Base-by-base conservation (phyloP, 2,888 invertebrate genomes). In the Netelia inedita region DNA sequence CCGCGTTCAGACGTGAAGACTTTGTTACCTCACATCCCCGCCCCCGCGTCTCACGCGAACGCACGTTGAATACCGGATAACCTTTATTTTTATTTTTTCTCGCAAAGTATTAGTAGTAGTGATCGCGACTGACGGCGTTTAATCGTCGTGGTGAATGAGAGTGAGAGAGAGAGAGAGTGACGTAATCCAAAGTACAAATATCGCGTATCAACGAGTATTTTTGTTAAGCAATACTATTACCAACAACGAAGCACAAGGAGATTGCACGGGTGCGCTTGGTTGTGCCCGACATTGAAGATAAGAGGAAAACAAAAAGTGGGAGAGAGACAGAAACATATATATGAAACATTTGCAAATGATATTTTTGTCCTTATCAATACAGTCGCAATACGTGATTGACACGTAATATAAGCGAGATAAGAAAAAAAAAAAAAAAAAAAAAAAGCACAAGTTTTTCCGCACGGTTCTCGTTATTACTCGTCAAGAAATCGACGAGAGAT, bases 101-200 rank as follows among this genome's bases (percentile, higher is more conserved):
- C 2, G 23, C 75, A 23, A 66, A 75, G 65, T 61, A 57, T 55
- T 78, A 59, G 55, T 78, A 59, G 55, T 53, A 83, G 85, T 85
- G 86, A 85, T 85, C 83, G 76, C 82, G 75, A 83, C 41, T 53
- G 16, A 68, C 74, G 71, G 55, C 21, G 73, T 63, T 72, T 63
- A 73, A 61, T 76, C 66, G 66, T 68, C 66, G 61, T 53, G 19
- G 41, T 35, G 57, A 59, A 59, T 14, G 21, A 63, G 55, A 57
- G 46, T 50, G 53, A 11, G 69, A 71, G 59, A 73, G n/a, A 63
- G 73, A 73, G 41, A 73, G 83, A 86, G 89, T 91, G 91, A 91
- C 89, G 92, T 89, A 92, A 92, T 88, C 86, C 82, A 87, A 87
- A 89, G 87, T 89, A 90, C 89, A 91, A 90, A 90, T 89, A 90